Evolutionary conservation across 2,797 vertebrate genomes (phyloP).

Genomic region (Lacerta bilineata): DNA sequence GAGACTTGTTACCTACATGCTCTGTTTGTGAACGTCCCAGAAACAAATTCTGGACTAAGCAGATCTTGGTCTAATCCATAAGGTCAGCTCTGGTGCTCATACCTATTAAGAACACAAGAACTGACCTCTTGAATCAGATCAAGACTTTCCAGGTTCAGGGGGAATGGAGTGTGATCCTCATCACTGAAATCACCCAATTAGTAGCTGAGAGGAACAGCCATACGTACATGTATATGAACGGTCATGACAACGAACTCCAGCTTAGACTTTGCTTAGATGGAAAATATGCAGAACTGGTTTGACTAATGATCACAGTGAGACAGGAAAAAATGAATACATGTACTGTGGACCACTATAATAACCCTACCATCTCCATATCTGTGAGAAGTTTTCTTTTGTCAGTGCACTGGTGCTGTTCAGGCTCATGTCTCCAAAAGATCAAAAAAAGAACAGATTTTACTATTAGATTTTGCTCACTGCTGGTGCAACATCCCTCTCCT

Average conservation of each 20-base stretch:
- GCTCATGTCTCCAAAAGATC: background rate
- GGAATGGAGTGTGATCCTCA: background rate
- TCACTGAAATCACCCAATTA: background rate
- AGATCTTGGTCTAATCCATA: background rate
- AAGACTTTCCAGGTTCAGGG: background rate
- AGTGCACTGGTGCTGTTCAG: background rate
- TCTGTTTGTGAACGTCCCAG: background rate
- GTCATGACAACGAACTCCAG: background rate
- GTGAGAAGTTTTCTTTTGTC: background rate
- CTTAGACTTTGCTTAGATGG: background rate
- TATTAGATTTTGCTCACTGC: background rate
- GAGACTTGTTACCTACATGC: background rate
- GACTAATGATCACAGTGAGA: background rate
- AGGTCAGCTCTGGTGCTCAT: background rate
- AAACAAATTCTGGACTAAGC: background rate
- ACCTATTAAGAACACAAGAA: too few species aligned
- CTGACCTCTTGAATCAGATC: too few species aligned
- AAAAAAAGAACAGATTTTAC: background rate
- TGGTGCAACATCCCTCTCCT: too few species aligned
- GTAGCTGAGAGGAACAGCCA: background rate
- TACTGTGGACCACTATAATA: background rate
- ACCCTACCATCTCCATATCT: background rate
- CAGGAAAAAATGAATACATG: background rate
- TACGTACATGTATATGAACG: background rate
- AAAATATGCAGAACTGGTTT: background rate